Base-by-base conservation (phyloP, 2,888 invertebrate genomes). In the Dynastes hyllus region DNA sequence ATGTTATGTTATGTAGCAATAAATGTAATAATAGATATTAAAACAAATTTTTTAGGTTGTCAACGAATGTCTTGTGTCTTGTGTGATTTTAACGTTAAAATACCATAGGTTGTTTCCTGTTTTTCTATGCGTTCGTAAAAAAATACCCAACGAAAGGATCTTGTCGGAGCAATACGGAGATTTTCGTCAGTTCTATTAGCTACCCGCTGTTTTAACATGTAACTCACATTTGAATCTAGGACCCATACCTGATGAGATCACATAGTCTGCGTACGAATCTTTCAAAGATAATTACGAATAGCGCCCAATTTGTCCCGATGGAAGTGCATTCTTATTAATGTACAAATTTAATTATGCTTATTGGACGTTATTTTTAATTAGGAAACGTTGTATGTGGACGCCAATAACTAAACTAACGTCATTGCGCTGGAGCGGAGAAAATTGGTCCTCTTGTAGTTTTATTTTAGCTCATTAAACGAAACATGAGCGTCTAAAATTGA, bases 121-220 rank as follows among this genome's bases (percentile, higher is more conserved):
- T 32, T 32, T 4, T 32, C 32, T 32, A 32, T 4, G 32, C 0
- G 4, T 32, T 2, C 32, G 32, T 32, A 2, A 4, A 32, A 32
- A 4, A 32, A 32, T 32, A 32, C 32, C 32, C 32, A 37, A 37
- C 32, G 32, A 45, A 11, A 45, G 2, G 8, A 2, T 45, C 45
- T 32, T 32, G 32, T 37, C 5, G 63, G 29, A 32, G 37, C n/a
- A 45, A 22, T 40, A 45, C 40, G 45, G 22, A 16, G 45, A 67
- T 45, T 45, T 67, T 66, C 45, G 45, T 67, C 66, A 67, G 66
- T 45, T 45, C 66, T 67, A 67, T 67, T 67, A 67, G 66, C 22
- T 40, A 40, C 45, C 66, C 40, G 66, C 66, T 67, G 66, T 40
- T 67, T 67, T 9, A 40, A 58, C 8, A 45, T 67, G 16, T 67